Conservation (phyloP, 2,797 vertebrate genomes). For the Sebastes glaucus region DNA sequence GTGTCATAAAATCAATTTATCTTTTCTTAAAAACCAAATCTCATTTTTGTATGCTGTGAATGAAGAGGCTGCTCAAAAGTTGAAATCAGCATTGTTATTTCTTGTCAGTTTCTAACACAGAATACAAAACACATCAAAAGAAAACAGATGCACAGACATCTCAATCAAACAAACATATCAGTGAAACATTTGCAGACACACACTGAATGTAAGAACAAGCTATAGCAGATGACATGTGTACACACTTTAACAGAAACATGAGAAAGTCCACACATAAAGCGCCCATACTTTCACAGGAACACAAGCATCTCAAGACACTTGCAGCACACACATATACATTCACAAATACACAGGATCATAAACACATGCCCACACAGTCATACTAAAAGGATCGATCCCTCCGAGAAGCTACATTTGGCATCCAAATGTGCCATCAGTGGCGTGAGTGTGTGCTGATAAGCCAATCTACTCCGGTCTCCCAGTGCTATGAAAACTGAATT, state of each 20-base stretch:
- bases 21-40: neutral
- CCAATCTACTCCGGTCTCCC: constrained; percentile 60
- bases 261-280: neutral
- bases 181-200: neutral
- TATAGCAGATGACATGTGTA: neutral
- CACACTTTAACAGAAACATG: neutral
- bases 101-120: neutral
- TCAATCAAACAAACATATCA: neutral
- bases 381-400: constrained; percentile 13
- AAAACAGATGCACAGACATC: neutral
- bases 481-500: constrained; percentile 12
- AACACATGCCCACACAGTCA: neutral
- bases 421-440: constrained; percentile 50
- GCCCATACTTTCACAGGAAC: neutral
- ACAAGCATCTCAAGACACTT: neutral
- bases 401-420: constrained; percentile 28
- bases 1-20: neutral
- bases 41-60: neutral
- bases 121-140: neutral
- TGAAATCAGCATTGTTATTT: neutral
- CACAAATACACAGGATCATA: neutral
- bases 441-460: constrained; percentile 49
- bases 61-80: neutral
- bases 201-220: neutral
- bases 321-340: neutral